Evolutionary conservation across 2,888 invertebrate genomes (phyloP), one percentile per base, ranked within the genome.

Genomic region (Epiblema foenella): DNA sequence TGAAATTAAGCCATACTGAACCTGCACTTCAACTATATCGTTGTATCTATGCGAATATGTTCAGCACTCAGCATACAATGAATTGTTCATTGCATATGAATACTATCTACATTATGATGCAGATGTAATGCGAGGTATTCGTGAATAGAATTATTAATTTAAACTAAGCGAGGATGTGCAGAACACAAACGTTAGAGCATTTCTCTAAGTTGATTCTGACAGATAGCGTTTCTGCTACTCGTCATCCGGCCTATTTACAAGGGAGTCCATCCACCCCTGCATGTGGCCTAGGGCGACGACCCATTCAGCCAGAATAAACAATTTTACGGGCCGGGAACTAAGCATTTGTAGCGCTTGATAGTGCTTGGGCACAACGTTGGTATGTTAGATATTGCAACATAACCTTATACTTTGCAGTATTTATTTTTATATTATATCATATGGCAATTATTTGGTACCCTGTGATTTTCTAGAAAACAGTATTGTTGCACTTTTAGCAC

Each of bases 251-350:
- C 70, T 66, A 56, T 60, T 70, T 70, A 59, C 60, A 52, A 58
- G 69, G 66, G 54, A 70, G 66, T 66, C 65, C 70, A 60, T 56
- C 70, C 66, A 56, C 69, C 69, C 69, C 58, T 58, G 59, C 69
- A 42, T 37, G 62, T 37, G 62, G 73, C 73, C 67, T 59, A 52
- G 73, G 73, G 70, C 73, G 71, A 73, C 70, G 73, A 71, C 73
- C 73, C 63, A 68, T 73, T 73, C 73, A 73, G 66, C 54, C 68
- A 71, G 71, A 73, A 73, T 68, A 73, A 73, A 73, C 73, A 73
- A 59, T 64, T 68, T 65, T 20, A 56, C 54, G 62, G 54, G 39
- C 49, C 46, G 66, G 60, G 52, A 62, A 57, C 11, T 18, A 62
- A 70, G 73, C 73, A 42, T 20, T 51, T 59, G 18, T 57, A 59